Conservation (phyloP, 2,113 vertebrate genomes). For the Pelecanoides urinatrix region DNA sequence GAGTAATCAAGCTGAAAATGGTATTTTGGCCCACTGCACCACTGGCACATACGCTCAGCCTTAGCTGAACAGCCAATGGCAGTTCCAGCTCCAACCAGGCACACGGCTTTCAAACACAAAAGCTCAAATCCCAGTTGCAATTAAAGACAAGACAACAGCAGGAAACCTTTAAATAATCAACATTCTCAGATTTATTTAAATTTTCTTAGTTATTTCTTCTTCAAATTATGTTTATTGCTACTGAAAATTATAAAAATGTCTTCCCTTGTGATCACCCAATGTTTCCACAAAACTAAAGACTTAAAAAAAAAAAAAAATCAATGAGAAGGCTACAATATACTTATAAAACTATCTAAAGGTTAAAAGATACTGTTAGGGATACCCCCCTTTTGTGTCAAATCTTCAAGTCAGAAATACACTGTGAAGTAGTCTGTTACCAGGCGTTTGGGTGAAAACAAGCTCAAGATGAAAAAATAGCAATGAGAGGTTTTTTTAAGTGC, state of each 20-base stretch:
- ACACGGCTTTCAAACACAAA: neutral
- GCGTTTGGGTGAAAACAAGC: neutral
- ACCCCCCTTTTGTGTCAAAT: neutral
- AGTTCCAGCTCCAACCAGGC: neutral
- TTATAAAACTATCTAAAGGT: neutral
- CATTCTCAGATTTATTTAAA: neutral
- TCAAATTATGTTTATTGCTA: neutral
- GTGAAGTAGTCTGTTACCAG: neutral
- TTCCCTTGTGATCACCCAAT: neutral
- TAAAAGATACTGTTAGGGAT: neutral
- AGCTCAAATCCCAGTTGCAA: neutral
- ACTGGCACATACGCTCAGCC: accelerated
- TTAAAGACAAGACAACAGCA: neutral
- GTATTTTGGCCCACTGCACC: neutral
- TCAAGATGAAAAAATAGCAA: neutral
- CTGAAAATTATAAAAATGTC: neutral
- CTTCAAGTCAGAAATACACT: neutral
- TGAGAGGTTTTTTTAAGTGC: neutral
- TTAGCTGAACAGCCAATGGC: neutral
- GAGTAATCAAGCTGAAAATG: neutral
- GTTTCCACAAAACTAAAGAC: neutral
- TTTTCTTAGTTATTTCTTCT: neutral
- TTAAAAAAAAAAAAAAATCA: neutral
- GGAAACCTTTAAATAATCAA: neutral
- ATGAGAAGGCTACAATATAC: neutral